Evolutionary conservation across 1,140 invertebrate species (phyloP), one percentile per base, ranked within the genome.

Genomic region (Cephus cinctus): DNA sequence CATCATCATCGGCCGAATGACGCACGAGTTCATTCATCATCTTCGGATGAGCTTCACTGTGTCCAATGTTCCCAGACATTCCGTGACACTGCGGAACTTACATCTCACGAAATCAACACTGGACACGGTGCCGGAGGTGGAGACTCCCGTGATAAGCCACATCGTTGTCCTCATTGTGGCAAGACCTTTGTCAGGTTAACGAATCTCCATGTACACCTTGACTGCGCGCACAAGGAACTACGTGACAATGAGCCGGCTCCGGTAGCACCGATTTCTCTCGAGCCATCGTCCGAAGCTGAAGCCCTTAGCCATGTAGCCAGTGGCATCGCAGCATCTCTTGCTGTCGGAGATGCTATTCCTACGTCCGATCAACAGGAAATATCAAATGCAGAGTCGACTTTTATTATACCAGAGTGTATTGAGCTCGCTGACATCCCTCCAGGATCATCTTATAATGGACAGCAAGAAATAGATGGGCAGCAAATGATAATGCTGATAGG

Each of bases 301-400:
- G 74, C 78, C 3, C 59, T 82, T 14, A 78, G 69, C 35, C 78
- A 78, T 47, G 78, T 82, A 1, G 78, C 79, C 0, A 79, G 72
- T 42, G 78, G 79, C 2, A 81, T 84, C 39, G 79, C 80, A 0
- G 73, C 79, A 0, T 83, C 80, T 19, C 66, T 84, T 4, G 79
- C 76, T 8, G 69, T 84, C 14, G 78, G 76, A 12, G 82, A 85
- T 54, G 76, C 77, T 20, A 77, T 81, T 42, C 44, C 54, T 5
- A 22, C 19, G 5, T 15, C 40, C 5, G 47, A 56, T 11, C 54
- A 57, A 9, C 49, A 56, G 2, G 64, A 73, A 25, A 38, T 46
- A 4, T 25, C 14, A 4, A 50, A 57, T 2, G 47, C 58, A 0
- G 50, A 62, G 4, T 75, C n/a, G n/a, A n/a, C n/a, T n/a, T 36